phyloP scores from a whole-genome alignment of 2,113 vertebrate species.

The Lophotis ruficrista region DNA sequence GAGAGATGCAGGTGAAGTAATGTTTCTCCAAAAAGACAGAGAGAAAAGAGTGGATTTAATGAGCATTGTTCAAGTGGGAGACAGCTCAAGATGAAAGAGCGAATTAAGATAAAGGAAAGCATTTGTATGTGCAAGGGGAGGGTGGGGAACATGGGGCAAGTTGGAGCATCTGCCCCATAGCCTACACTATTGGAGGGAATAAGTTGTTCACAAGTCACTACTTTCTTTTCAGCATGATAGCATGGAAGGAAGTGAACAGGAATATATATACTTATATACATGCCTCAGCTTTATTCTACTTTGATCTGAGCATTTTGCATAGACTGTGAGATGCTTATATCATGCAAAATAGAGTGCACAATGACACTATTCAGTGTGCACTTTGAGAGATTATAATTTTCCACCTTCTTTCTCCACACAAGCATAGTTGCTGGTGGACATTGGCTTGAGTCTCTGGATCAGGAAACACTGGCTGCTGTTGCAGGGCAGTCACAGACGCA shows the following conservation, averaged over 20 bases:
- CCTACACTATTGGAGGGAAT: neutral
- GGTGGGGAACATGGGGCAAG: neutral
- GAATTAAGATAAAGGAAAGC: neutral
- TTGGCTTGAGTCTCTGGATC: neutral
- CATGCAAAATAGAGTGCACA: neutral
- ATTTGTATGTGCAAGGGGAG: neutral
- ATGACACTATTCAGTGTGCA: neutral
- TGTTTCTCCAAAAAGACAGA: slow-evolving; percentile 11
- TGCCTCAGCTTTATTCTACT: neutral
- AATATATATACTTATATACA: neutral
- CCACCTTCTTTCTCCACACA: neutral
- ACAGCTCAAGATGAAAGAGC: slow-evolving; percentile 18
- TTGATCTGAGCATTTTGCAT: neutral
- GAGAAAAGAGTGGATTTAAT: slow-evolving; percentile 13
- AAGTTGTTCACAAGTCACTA: neutral
- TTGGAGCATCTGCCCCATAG: neutral
- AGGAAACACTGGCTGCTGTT: neutral
- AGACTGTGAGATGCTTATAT: neutral
- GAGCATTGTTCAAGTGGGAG: neutral
- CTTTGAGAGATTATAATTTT: neutral
- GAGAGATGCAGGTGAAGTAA: neutral
- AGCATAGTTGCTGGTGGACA: neutral
- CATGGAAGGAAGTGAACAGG: neutral
- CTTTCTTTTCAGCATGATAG: neutral
- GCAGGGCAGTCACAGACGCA: neutral